Evolutionary conservation across 2,797 vertebrate species (phyloP), one percentile per base, ranked within the genome.

Genomic region (Myotis findleyi): DNA sequence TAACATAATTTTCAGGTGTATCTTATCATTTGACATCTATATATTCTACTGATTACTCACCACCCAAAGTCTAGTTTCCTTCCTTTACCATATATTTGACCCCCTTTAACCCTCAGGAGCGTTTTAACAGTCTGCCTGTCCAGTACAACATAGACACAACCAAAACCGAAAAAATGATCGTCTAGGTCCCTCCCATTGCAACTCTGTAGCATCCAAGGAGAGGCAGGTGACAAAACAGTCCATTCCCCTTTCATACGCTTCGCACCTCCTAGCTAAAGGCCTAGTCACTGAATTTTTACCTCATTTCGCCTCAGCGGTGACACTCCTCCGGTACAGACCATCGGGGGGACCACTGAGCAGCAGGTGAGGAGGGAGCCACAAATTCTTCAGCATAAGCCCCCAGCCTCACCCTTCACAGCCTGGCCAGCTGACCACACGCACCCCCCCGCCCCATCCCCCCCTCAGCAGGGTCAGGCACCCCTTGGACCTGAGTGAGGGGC

Each of bases 271-370:
- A 68, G 30, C 84, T 81, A 20, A 77, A 87, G 30, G 47, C 44
- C 21, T 72, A 11, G 30, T 86, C 53, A 49, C n/a, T 73, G 55
- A 33, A 72, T 62, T 89, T 77, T 77, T 36, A 77, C 51, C n/a
- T 77, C 75, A 77, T 55, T 77, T 77, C n/a, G 98, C n/a, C 38
- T 14, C 12, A 13, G 69, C 53, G 7, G 38, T 20, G 87, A 69
- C 2, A 16, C 83, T 4, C 2, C 36, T 69, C 8, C 13, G 71
- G 17, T 44, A 89, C 21, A 90, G 95, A 75, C 3, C 9, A 75
- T 68, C 86, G 27, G 27, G 57, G 73, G 92, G 25, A 41, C 71
- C 86, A 30, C 80, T 69, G 4, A 72, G 82, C 41, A 6, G 47
- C 0, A 0, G 1, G 25, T 1, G 13, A 79, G 96, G 72, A 95